Evolutionary conservation across 2,113 vertebrate species (phyloP), one percentile per base, ranked within the genome.

Genomic region (Amphiprion ocellaris): DNA sequence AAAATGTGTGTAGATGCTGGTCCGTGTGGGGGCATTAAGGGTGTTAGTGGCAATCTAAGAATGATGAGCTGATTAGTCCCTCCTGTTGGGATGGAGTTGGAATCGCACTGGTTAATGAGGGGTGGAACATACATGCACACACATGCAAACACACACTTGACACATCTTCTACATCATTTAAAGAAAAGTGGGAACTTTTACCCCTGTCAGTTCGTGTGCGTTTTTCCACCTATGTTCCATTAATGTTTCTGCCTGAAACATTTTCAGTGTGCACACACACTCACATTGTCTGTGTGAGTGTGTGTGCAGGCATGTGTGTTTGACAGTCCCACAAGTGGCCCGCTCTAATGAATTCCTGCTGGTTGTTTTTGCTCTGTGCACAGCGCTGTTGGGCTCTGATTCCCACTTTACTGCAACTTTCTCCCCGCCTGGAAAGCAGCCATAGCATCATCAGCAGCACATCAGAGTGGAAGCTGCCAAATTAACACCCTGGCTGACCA

Each of bases 51-150:
- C 69, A 75, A 77, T 78, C 59, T 79, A 63, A 83, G 77, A 84
- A 74, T 66, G 84, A 89, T 86, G 85, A 75, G 71, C 64, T 85
- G 76, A 86, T 89, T 86, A 77, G 64, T 65, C 21, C 55, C 77
- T 49, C 75, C 80, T 73, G 63, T 68, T 68, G 78, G 74, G 77
- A 71, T 64, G 64, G 19, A 23, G 68, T 67, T 6, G 4, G 62
- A 58, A 30, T 84, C 53, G 69, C 69, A 63, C n/a, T 60, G 30
- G 17, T 84, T 70, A 79, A 69, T 70, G 24, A 47, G 47, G 21
- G 69, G 23, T 47, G 24, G 72, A 26, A 55, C 1, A 23, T 9
- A 66, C 23, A 54, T 24, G 63, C 33, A 65, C 53, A 69, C 26
- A 26, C 26, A 26, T 26, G 26, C 26, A 26, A 26, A 26, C 26